These are phyloP conservation scores for Andrena marginata DNA, from an alignment of 2,888 invertebrate species.

Conservation along the genomic window DNA sequence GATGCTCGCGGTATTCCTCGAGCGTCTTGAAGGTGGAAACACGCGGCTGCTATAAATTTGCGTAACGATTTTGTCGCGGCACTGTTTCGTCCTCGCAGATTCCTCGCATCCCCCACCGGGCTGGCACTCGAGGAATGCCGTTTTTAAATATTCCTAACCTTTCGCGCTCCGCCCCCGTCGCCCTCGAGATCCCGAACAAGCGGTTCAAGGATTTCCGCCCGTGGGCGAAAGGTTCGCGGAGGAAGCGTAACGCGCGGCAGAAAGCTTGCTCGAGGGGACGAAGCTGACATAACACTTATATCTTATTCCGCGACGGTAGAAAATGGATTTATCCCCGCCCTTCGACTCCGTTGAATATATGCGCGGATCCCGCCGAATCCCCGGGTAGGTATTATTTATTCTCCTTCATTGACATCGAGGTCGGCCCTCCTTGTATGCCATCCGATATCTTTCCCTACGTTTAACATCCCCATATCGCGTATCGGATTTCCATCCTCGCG, in stretches of 20 bases:
- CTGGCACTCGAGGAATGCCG: conserved; percentile 7
- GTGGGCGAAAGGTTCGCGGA: conserved; percentile 31
- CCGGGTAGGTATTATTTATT: conserved; percentile 60
- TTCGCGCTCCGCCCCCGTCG: conserved; percentile 26
- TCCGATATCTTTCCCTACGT: conserved; percentile 3
- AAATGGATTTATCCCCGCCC: conserved; percentile 80
- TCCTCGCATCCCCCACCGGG: neutral
- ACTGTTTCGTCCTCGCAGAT: neutral
- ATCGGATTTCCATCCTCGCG: conserved; percentile 26
- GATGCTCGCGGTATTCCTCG: neutral
- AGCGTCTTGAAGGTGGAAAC: neutral
- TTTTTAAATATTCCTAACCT: conserved; percentile 51
- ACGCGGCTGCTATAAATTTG: neutral
- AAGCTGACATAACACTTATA: conserved; percentile 75
- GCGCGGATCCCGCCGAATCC: conserved; percentile 41
- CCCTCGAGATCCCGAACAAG: conserved; percentile 52
- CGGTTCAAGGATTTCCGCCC: conserved; percentile 28
- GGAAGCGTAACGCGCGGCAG: conserved; percentile 12
- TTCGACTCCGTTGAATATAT: conserved; percentile 60
- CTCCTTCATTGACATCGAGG: conserved; percentile 44
- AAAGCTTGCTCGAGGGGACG: conserved; percentile 65
- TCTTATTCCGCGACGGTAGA: conserved; percentile 78
- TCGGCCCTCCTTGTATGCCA: neutral
- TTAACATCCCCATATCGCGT: conserved; percentile 15
- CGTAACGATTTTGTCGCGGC: neutral